Evolutionary conservation across 2,113 vertebrate species (phyloP).

Genomic region (Procapra przewalskii): DNA sequence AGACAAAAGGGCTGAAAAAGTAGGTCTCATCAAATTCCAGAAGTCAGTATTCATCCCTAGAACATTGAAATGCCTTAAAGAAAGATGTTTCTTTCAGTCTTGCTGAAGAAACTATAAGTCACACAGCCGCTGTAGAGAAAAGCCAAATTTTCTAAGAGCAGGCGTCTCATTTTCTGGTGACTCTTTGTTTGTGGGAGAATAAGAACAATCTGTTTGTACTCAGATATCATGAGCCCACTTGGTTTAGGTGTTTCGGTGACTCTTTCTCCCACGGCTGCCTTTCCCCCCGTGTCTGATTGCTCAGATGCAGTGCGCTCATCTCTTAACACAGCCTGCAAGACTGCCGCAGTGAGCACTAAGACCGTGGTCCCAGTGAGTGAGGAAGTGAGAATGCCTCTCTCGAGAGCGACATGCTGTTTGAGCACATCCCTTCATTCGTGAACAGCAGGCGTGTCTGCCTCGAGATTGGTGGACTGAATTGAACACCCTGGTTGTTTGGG

Average conservation of each 20-base stretch:
- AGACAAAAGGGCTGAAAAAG: not conserved
- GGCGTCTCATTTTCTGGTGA: not conserved
- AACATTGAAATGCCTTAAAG: not conserved
- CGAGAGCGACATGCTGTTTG: not conserved
- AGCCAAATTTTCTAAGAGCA: fast-evolving
- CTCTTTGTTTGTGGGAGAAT: not conserved
- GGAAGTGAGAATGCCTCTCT: not conserved
- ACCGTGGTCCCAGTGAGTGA: not conserved
- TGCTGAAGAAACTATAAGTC: not conserved
- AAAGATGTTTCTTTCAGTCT: not conserved
- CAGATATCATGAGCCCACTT: no score
- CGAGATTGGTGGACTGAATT: not conserved
- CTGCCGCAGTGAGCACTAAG: not conserved
- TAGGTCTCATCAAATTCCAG: not conserved
- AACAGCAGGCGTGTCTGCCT: not conserved
- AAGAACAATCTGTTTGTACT: not conserved
- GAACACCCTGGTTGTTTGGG: not conserved
- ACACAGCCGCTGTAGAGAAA: not conserved
- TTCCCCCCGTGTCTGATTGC: not conserved
- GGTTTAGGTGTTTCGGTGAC: not conserved
- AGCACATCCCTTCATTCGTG: not conserved
- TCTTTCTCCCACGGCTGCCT: fast-evolving
- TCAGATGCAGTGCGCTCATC: not conserved
- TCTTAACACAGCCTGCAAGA: not conserved
- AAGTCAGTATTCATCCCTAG: no score